Percentiles rank a stretch among this genome's conserved stretches.
Conservation (phyloP, 2,888 invertebrate species). For the Epinotia bilunana region DNA sequence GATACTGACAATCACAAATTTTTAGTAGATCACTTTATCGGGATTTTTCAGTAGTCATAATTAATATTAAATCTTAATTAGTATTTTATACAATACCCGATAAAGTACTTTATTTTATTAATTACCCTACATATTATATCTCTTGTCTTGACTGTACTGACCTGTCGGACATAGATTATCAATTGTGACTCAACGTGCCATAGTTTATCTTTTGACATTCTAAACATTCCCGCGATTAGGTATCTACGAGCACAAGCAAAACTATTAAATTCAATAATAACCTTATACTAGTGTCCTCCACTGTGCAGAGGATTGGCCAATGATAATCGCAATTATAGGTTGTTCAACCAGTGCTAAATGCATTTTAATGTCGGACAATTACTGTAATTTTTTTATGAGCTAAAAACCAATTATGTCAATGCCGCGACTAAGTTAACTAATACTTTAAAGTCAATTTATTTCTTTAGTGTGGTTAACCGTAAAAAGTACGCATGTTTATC, state of each 20-base stretch:
- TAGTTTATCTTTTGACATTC: slow-evolving; percentile 35
- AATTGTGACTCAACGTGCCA: slow-evolving; percentile 15
- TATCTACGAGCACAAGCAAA: not conserved
- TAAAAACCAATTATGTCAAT: slow-evolving; percentile 26
- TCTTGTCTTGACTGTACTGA: not conserved
- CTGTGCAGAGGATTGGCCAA: slow-evolving; percentile 23
- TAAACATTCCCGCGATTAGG: slow-evolving; percentile 20
- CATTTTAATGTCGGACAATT: slow-evolving; percentile 23
- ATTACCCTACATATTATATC: not conserved
- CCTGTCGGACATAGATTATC: slow-evolving; percentile 1
- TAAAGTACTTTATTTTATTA: not conserved
- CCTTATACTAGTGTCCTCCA: slow-evolving; percentile 9
- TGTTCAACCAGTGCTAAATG: slow-evolving; percentile 21
- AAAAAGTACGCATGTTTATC: slow-evolving; percentile 17
- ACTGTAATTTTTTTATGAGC: slow-evolving; percentile 6
- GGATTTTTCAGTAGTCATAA: not conserved
- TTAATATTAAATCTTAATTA: not conserved
- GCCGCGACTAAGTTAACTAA: slow-evolving; percentile 24
- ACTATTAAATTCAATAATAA: slow-evolving; percentile 11
- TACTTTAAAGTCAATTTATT: slow-evolving; percentile 8
- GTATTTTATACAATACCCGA: no score
- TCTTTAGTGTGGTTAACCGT: slow-evolving; percentile 8
- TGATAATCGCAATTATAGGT: slow-evolving; percentile 15
- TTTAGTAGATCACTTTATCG: not conserved
- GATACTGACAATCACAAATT: no score